These are phyloP conservation scores for Ceratosolen fusciceps DNA, from an alignment of 1,140 invertebrate genomes.

Conservation along the genomic window DNA sequence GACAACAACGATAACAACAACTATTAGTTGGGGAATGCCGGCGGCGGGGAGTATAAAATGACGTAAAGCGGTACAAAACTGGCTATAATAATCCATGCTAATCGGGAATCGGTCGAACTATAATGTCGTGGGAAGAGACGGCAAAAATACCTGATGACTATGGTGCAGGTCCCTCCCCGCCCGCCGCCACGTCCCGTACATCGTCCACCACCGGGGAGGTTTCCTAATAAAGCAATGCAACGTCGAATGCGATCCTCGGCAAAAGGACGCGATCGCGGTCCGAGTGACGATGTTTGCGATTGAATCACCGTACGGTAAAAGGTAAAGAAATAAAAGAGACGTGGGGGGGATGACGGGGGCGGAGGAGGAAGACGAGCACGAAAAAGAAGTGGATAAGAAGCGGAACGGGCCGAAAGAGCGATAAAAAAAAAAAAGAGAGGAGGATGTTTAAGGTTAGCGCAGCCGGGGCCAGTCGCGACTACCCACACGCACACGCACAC, in stretches of 20 bases:
- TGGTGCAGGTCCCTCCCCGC: not conserved
- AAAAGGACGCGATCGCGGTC: not conserved
- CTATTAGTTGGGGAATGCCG: no score
- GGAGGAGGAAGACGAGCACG: no score
- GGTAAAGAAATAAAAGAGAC: no score
- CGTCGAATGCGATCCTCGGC: not conserved
- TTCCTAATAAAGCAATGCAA: not conserved
- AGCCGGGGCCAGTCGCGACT: not conserved
- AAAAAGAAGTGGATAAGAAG: no score
- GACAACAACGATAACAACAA: no score
- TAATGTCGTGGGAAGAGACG: not conserved
- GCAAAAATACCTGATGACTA: not conserved
- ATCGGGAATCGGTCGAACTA: not conserved
- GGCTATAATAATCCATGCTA: constrained; percentile 2
- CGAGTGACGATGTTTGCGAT: not conserved
- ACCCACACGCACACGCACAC: not conserved
- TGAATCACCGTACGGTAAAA: not conserved
- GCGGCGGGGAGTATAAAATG: not conserved
- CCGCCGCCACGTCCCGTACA: no score
- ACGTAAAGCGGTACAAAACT: not conserved
- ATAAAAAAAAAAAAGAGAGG: constrained; percentile 1
- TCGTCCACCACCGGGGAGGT: no score
- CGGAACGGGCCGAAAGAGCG: not conserved
- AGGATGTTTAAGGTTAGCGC: not conserved
- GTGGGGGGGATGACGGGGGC: no score